Evolutionary conservation across 2,888 invertebrate genomes (phyloP), one percentile per base, ranked within the genome.

Genomic region (Cremastobaeus sp.): DNA sequence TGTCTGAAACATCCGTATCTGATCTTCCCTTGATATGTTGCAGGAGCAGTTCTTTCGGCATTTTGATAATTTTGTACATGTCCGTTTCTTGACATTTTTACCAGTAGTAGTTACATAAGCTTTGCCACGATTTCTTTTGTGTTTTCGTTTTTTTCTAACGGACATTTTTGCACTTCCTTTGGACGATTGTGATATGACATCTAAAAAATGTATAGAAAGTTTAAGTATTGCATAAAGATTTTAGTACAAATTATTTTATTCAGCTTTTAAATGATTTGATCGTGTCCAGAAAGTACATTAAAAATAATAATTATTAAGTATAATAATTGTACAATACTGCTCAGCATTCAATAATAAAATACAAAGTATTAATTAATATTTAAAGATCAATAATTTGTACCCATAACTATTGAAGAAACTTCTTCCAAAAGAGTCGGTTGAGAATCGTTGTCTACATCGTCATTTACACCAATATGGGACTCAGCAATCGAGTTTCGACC

Each of bases 191-290:
- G 39, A 39, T 12, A 5, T 34, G 34, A 1, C 9, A 39, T 5
- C 39, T 39, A 39, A 39, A 39, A 39, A 3, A 39, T n/a, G n/a
- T n/a, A n/a, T n/a, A n/a, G n/a, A 39, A 39, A 17, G 39, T 39
- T 17, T 39, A 15, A 4, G 15, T 39, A 18, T 39, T 37, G 8
- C 9, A 34, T 34, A 12, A 11, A 12, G 12, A 34, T 37, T 37
- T 34, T 2, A 34, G 9, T 12, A 34, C 9, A 34, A 11, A 34
- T 34, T 2, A 34, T 14, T 34, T 3, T 3, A 12, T 34, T 34
- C n/a, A 30, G n/a, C 34, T 34, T 34, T 34, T 34, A 12, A 12
- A 12, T 34, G n/a, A n/a, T n/a, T n/a, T n/a, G n/a, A n/a, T n/a
- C n/a, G n/a, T n/a, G n/a, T n/a, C n/a, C n/a, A n/a, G n/a, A n/a